phyloP scores from a whole-genome alignment of 1,140 invertebrate genomes.

The Tetraneura akinire region DNA sequence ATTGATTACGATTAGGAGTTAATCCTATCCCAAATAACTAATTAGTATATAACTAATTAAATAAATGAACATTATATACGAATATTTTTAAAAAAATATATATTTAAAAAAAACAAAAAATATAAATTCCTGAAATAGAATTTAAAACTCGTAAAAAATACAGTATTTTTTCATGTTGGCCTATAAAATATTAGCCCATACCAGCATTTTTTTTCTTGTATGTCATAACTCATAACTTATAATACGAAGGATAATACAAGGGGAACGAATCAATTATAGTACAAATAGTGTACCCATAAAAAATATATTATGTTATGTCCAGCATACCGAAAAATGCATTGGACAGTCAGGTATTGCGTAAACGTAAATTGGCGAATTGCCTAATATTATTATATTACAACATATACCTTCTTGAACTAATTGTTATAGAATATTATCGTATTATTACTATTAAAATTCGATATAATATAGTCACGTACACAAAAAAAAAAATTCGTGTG shows the following conservation, averaged over 20 bases:
- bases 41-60: too few species aligned
- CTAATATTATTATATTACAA: not conserved
- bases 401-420: slow-evolving; percentile 14
- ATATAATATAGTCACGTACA: too few species aligned
- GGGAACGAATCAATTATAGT: slow-evolving; percentile 23
- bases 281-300: not conserved
- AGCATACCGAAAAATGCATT: not conserved
- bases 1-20: too few species aligned
- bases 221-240: not conserved
- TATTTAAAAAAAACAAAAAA: too few species aligned
- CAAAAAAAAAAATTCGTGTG: too few species aligned
- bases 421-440: not conserved
- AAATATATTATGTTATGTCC: not conserved
- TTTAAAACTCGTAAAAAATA: not conserved
- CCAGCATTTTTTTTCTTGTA: not conserved
- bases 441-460: too few species aligned
- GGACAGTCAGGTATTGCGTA: not conserved
- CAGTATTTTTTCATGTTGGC: not conserved
- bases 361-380: not conserved
- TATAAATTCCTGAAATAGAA: not conserved
- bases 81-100: too few species aligned
- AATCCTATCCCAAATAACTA: too few species aligned
- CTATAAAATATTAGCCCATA: not conserved
- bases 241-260: not conserved
- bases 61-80: too few species aligned